Base-by-base conservation (phyloP, 2,888 invertebrate genomes). In the Chaitophorus viminalis region DNA sequence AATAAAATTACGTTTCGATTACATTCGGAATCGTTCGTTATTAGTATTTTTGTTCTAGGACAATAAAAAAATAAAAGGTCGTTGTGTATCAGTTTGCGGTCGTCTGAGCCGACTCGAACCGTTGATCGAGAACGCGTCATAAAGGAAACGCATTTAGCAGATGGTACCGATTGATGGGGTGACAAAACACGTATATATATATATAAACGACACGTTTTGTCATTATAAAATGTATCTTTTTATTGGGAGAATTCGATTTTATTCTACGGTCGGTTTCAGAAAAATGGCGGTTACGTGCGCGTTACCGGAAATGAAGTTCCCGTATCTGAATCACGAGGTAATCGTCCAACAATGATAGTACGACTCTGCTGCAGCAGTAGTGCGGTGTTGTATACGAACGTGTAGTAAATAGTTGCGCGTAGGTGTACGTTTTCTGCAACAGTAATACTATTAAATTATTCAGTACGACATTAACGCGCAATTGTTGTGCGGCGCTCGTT, bases 31-130 rank as follows among this genome's bases (percentile, higher is more conserved):
- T n/a, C n/a, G 21, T 29, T 81, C 81, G n/a, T 81, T 81, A 81
- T 81, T 46, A 68, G 29, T 14, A n/a, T 72, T 82, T 72, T 52
- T 25, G 18, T 82, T 82, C 72, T 70, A 25, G 68, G 36, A 46
- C 18, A 60, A 18, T 4, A 81, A 68, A 79, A 68, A 68, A 46
- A 25, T n/a, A n/a, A n/a, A n/a, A n/a, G n/a, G 39, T 39, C 81
- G 39, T 68, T 82, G 70, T 82, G 70, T 70, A 46, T 21, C 1
- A 46, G 68, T 21, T 82, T 3, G 46, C 8, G 25, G 68, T 46
- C n/a, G n/a, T n/a, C n/a, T n/a, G n/a, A n/a, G n/a, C n/a, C n/a
- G n/a, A n/a, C 60, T 25, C 39, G 21, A 39, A 29, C 65, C 68
- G 46, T 46, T 81, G 39, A 79, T 46, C 46, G 31, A 33, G 31